Evolutionary conservation across 2,888 invertebrate species (phyloP), one percentile per base, ranked within the genome.

Genomic region (Ennomos fuscantarius): DNA sequence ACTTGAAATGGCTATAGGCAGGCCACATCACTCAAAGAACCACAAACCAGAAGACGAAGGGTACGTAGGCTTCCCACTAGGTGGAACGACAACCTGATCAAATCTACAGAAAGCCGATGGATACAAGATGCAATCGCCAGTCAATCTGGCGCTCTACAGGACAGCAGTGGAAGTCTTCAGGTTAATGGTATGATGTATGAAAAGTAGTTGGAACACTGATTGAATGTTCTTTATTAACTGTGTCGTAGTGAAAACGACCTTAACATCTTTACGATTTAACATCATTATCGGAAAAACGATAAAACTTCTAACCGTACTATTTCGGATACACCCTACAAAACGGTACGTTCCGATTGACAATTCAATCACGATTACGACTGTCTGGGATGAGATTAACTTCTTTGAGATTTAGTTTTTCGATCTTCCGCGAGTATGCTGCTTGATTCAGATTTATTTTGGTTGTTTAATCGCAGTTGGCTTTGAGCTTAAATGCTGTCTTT

Each of bases 211-310:
- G 15, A 15, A 15, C 1, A 15, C 15, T 13, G 9, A 15, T 24
- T 24, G 1, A 40, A 39, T 12, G 13, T 34, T 11, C 11, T n/a
- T 31, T 12, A 8, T 24, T n/a, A 24, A 3, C 1, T 24, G 24
- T 24, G n/a, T n/a, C 11, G 36, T 24, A 35, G 11, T 34, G 11
- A 9, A 15, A 48, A 32, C 24, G 32, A 49, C 8, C 33, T 57
- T 49, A 31, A 65, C 60, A 58, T 63, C 51, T 81, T 78, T 74
- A 76, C 73, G 70, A 73, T 75, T 72, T 76, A 62, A 78, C 71
- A 66, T 74, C 66, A 73, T 74, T 80, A 82, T 80, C 65, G 82
- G 73, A 69, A 73, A 81, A 76, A 70, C 77, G 70, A 76, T 83
- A 78, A 82, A 82, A 74, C 64, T 76, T 63, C 65, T 62, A 66